These are phyloP conservation scores for Leptinotarsa juncta DNA, from an alignment of 2,888 invertebrate genomes.

Conservation along the genomic window DNA sequence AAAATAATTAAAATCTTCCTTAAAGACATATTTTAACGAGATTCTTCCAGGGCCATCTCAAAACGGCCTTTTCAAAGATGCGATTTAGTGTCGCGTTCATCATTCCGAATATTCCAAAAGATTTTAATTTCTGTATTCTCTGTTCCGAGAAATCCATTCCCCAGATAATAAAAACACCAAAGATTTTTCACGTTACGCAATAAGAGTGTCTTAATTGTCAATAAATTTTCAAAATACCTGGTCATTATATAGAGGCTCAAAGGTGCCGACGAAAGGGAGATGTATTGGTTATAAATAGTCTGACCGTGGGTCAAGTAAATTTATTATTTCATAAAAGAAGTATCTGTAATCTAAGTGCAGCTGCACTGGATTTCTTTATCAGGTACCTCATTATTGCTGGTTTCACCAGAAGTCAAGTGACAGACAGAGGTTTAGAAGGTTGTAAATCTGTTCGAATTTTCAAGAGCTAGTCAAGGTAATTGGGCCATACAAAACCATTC, in stretches of 20 bases:
- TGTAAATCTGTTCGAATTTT: slow-evolving; percentile 5
- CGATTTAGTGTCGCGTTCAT: neutral
- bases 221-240: slow-evolving; percentile 62
- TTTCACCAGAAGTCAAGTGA: slow-evolving; percentile 9
- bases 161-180: slow-evolving; percentile 34
- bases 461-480: neutral
- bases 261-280: slow-evolving; percentile 59
- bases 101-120: slow-evolving; percentile 14
- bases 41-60: neutral
- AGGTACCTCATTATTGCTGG: slow-evolving; percentile 11
- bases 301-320: slow-evolving; percentile 8
- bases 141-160: slow-evolving; percentile 29
- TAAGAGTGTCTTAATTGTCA: slow-evolving; percentile 58
- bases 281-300: slow-evolving; percentile 51
- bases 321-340: slow-evolving; percentile 15
- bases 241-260: slow-evolving; percentile 59
- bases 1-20: neutral
- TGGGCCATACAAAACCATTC: neutral
- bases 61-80: neutral
- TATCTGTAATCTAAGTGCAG: slow-evolving; percentile 1
- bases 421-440: neutral
- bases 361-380: slow-evolving; percentile 2
- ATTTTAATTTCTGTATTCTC: slow-evolving; percentile 23
- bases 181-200: slow-evolving; percentile 47
- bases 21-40: neutral